Evolutionary conservation across 2,797 vertebrate genomes (phyloP).

Genomic region (Premnoplex brunnescens): DNA sequence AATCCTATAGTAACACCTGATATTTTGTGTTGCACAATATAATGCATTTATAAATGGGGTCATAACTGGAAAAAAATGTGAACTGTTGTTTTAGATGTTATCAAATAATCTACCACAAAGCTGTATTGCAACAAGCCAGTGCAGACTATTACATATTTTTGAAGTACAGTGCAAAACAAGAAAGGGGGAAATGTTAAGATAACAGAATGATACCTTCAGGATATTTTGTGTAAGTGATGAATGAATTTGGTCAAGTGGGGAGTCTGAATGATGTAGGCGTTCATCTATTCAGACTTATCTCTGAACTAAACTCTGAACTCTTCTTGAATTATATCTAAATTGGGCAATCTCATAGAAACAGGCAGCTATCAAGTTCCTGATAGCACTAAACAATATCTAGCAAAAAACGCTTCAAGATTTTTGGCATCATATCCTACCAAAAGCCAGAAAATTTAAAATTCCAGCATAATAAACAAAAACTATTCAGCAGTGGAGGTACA

Average conservation of each 20-base stretch:
- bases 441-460: neutral
- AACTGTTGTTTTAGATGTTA: neutral
- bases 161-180: neutral
- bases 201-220: neutral
- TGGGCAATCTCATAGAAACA: neutral
- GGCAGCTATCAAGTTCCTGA: neutral
- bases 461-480: neutral
- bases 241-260: neutral
- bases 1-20: neutral
- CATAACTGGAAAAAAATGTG: neutral
- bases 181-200: neutral
- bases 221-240: neutral
- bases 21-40: neutral
- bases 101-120: neutral
- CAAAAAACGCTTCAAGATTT: neutral
- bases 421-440: neutral
- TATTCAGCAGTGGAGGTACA: neutral
- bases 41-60: neutral
- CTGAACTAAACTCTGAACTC: neutral
- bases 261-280: neutral
- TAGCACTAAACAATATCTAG: neutral
- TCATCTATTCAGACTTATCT: neutral
- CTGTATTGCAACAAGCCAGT: neutral
- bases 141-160: neutral
- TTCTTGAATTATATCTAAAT: neutral